Base-by-base conservation (phyloP, 2,888 invertebrate species). In the Cordilura impudica region DNA sequence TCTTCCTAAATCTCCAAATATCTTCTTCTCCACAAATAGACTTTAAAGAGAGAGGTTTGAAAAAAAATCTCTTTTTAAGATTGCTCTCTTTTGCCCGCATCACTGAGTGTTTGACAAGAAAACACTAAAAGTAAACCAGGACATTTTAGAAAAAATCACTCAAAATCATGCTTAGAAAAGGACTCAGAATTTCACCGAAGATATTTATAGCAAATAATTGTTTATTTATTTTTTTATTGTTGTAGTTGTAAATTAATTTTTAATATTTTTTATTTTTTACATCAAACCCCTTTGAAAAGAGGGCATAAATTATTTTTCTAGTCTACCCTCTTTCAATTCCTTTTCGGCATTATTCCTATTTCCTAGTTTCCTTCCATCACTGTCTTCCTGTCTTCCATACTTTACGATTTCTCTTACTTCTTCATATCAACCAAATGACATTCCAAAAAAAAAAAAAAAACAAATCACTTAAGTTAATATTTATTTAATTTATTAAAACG, bases 401-500 rank as follows among this genome's bases (percentile, higher is more conserved):
- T 66, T 61, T 54, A 69, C 67, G 69, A 67, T 70, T 70, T 74
- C 51, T 29, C 23, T 58, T 45, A 31, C 65, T 23, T 70, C 43
- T 75, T 73, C 76, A 66, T n/a, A n/a, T n/a, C 85, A 86, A 87
- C 86, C 85, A 86, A 86, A 75, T 78, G 63, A 75, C 85, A 86
- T 85, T 84, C 84, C 86, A 87, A 86, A 85, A 75, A 70, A 79
- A 76, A 31, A 43, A 65, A 66, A 49, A n/a, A 73, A 78, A 74
- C 69, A 73, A 78, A n/a, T n/a, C n/a, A 75, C 71, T 83, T 84
- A 82, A 85, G 83, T 81, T 85, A 84, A 83, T 86, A 87, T 87
- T 88, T 87, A 87, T 87, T 88, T 87, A 87, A 86, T 86, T 87
- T 87, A 87, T 87, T 87, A 84, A 87, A 78, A 84, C 82, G 86